phyloP scores from a whole-genome alignment of 2,113 vertebrate genomes.

The Caranx melampygus region DNA sequence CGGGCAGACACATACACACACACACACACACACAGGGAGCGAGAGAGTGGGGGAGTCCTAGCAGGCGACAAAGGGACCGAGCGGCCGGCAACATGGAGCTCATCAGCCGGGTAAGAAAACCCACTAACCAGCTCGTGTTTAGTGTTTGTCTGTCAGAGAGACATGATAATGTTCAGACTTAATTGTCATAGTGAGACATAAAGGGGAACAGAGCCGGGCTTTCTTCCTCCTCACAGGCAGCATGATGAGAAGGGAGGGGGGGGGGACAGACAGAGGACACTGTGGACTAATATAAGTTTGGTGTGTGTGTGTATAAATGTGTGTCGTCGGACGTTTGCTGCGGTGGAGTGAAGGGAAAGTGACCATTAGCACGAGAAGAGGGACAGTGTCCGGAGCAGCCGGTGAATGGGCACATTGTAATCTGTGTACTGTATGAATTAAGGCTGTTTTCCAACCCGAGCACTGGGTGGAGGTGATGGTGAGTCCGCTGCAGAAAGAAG shows the following conservation, averaged over 20 bases:
- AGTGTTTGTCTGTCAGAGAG: background rate
- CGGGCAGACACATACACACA: background rate
- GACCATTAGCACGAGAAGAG: conserved; percentile 8
- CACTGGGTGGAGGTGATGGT: background rate
- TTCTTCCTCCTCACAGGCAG: conserved; percentile 6
- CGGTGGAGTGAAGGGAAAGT: background rate
- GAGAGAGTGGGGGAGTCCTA: background rate
- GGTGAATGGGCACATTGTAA: conserved; percentile 59
- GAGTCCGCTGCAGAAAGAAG: background rate
- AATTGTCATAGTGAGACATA: conserved; percentile 19
- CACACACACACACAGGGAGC: no score
- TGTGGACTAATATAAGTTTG: background rate
- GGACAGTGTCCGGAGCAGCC: conserved; percentile 7
- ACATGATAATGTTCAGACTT: background rate
- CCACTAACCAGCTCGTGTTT: background rate
- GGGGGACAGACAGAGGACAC: background rate
- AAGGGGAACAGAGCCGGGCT: conserved; percentile 33
- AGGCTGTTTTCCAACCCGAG: conserved; percentile 29
- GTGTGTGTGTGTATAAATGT: background rate
- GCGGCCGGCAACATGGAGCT: conserved; percentile 44
- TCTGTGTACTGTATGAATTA: conserved; percentile 44
- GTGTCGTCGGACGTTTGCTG: background rate
- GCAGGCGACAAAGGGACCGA: conserved; percentile 9
- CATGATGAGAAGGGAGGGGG: background rate
- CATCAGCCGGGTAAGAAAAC: conserved; percentile 44